phyloP scores from a whole-genome alignment of 1,140 invertebrate species.

The Adelges cooleyi region DNA sequence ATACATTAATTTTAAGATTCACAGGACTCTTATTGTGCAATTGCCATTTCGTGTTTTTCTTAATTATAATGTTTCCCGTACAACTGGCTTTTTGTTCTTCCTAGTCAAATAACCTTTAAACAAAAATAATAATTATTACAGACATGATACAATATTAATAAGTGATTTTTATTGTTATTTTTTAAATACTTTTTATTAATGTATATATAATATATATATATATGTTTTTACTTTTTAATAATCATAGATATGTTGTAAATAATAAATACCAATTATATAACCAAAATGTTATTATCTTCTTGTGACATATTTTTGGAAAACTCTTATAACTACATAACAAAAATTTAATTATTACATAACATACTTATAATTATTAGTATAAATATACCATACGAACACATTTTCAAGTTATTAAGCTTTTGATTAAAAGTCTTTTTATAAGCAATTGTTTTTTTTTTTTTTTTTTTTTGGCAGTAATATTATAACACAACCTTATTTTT shows the following conservation, averaged over 20 bases:
- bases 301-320: neutral
- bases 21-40: no score
- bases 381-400: conserved; percentile 25
- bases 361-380: conserved; percentile 11
- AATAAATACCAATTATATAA: conserved; percentile 21
- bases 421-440: conserved; percentile 25
- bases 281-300: neutral
- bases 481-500: conserved; percentile 13
- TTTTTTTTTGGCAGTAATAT: conserved; percentile 9
- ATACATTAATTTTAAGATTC: no score
- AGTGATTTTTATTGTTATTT: conserved; percentile 2
- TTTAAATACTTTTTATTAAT: conserved; percentile 15
- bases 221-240: no score
- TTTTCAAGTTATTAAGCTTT: conserved; percentile 9
- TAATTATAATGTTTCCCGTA: neutral
- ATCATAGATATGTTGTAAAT: conserved; percentile 24
- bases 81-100: neutral
- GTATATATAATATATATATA: conserved; percentile 14
- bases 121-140: no score
- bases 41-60: no score
- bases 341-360: conserved; percentile 21
- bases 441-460: neutral
- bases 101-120: conserved; percentile 13
- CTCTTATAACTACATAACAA: conserved; percentile 26
- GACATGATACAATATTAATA: neutral